Percentiles rank a stretch among this genome's conserved stretches.
Conservation (phyloP, 1,140 invertebrate species). For the Sitobion miscanthi region DNA sequence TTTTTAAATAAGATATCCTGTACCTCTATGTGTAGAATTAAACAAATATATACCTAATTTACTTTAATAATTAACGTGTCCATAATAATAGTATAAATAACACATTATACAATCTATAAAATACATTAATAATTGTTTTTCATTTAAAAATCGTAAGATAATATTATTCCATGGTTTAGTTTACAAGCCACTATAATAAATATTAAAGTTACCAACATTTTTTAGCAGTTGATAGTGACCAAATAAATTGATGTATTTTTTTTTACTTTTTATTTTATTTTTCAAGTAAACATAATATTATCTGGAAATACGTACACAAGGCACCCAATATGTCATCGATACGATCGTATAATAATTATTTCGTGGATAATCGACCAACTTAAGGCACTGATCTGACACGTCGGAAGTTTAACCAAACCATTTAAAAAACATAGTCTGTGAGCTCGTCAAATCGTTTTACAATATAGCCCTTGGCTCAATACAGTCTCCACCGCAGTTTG, state of each 20-base stretch:
- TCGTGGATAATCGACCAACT: not conserved
- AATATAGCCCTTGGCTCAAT: not conserved
- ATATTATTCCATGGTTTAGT: not conserved
- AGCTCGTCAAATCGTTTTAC: not conserved
- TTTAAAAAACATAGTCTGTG: not conserved
- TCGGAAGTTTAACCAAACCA: not conserved
- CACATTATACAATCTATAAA: no score
- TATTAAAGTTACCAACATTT: not conserved
- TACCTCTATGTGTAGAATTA: no score
- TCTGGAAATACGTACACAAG: not conserved
- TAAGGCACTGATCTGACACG: not conserved
- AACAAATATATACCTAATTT: no score
- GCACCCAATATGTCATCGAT: not conserved
- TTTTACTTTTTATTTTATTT: not conserved
- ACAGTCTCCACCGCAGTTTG: not conserved
- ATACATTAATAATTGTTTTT: no score
- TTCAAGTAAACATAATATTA: not conserved
- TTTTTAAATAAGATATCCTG: no score
- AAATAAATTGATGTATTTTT: not conserved
- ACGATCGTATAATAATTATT: not conserved
- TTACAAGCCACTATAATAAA: not conserved
- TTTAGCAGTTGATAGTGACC: not conserved
- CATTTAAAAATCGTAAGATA: no score
- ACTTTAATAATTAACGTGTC: no score
- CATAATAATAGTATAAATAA: no score